Percentiles rank a stretch among this genome's conserved stretches.
These are phyloP conservation scores for Maccullochella peelii DNA, from an alignment of 2,113 vertebrate species.

Conservation along the genomic window DNA sequence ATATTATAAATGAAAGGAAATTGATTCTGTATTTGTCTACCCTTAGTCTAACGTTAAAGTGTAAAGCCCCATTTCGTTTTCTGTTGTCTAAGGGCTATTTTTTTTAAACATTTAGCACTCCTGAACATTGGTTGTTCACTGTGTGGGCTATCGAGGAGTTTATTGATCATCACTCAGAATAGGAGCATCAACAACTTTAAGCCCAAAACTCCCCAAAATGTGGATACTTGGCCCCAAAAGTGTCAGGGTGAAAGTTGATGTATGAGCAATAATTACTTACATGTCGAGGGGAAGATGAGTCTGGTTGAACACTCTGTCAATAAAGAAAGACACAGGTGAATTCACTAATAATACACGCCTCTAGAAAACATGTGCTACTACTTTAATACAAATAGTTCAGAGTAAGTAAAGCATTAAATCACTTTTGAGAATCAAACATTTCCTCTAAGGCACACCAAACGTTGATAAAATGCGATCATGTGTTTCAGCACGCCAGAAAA, in stretches of 20 bases:
- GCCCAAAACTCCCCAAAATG: background rate
- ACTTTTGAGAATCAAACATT: background rate
- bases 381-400: background rate
- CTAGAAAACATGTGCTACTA: background rate
- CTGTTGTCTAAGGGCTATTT: background rate
- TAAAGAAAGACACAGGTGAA: slow-evolving; percentile 36
- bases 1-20: slow-evolving; percentile 10
- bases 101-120: background rate
- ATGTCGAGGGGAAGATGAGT: slow-evolving; percentile 98
- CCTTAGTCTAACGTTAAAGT: background rate
- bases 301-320: slow-evolving; percentile 96
- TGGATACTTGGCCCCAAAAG: background rate
- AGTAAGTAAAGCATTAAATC: background rate
- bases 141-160: background rate
- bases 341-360: background rate
- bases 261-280: slow-evolving; percentile 83
- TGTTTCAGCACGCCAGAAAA: background rate
- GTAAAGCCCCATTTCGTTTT: background rate
- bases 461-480: slow-evolving; percentile 5
- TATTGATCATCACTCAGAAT: background rate
- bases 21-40: background rate
- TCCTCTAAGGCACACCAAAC: background rate
- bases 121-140: background rate
- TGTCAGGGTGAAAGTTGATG: background rate
- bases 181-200: background rate